These are phyloP conservation scores for Antedon bifida DNA, from an alignment of 35 echinoderm and acorn worm species.

Conservation along the genomic window DNA sequence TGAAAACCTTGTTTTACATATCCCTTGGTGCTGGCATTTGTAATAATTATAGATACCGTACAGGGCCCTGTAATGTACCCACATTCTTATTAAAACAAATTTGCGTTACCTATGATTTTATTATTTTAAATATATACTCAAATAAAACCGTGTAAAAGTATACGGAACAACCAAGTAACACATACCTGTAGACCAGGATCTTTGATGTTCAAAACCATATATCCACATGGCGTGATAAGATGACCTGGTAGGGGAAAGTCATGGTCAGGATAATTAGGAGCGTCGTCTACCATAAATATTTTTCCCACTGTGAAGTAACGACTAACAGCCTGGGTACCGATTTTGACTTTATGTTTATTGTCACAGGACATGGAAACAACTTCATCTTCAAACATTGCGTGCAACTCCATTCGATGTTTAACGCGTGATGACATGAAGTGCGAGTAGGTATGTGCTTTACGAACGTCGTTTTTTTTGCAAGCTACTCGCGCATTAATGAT, in stretches of 20 bases:
- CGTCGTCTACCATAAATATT: constrained; percentile 11
- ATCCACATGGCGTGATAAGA: constrained; percentile 18
- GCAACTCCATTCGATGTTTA: constrained; percentile 30
- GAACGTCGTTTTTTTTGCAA: constrained; percentile 8
- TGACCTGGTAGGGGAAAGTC: constrained; percentile 33
- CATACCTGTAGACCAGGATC: not conserved
- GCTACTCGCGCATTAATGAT: constrained; percentile 9
- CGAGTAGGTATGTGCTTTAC: constrained; percentile 15
- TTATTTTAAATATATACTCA: no score
- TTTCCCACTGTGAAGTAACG: constrained; percentile 15
- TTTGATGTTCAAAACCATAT: constrained; percentile 23
- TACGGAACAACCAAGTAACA: no score
- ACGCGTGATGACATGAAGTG: constrained; percentile 31
- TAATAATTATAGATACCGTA: no score
- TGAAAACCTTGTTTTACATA: no score
- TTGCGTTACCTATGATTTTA: no score
- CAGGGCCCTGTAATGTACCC: no score
- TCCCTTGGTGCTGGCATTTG: no score
- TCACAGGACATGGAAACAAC: constrained; percentile 25
- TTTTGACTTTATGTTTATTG: constrained; percentile 39
- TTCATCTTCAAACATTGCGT: constrained; percentile 6
- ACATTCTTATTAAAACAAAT: no score
- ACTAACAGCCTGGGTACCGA: constrained; percentile 26
- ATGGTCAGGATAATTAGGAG: constrained; percentile 30
- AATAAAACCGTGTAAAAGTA: no score